Percentiles rank a stretch among this genome's conserved stretches.
Conservation (phyloP, 2,888 invertebrate genomes). For the Pterobdella sp. region DNA sequence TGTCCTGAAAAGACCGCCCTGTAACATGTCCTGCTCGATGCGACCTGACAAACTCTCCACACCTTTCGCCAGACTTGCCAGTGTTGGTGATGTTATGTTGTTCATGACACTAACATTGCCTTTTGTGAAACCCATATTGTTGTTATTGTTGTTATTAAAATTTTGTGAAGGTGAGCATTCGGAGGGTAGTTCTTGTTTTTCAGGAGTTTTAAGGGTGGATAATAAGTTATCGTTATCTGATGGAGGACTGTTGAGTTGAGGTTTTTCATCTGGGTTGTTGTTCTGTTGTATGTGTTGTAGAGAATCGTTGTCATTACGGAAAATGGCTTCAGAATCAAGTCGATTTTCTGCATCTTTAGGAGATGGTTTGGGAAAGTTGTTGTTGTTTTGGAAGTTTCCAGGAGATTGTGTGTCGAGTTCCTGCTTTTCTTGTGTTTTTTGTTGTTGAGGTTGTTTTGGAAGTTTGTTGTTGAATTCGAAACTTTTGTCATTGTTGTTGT, state of each 20-base stretch:
- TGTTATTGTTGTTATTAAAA: conserved; percentile 12
- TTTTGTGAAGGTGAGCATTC: conserved; percentile 2
- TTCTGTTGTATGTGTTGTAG: neutral
- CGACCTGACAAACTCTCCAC: conserved; percentile 50
- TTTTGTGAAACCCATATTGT: neutral
- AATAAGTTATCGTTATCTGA: neutral
- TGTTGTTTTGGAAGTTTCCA: conserved; percentile 11
- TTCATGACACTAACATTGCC: conserved; percentile 40
- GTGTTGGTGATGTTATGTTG: conserved; percentile 49
- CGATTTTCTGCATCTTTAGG: neutral
- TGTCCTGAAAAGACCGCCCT: conserved; percentile 51
- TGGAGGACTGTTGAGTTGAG: neutral
- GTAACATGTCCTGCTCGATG: conserved; percentile 51
- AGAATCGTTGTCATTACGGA: neutral
- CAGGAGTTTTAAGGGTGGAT: neutral
- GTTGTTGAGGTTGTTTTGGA: neutral
- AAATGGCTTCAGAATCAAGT: neutral
- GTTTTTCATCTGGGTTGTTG: neutral
- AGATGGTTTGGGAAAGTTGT: neutral
- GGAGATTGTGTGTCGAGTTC: conserved; percentile 3
- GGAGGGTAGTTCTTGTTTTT: neutral
- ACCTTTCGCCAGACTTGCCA: conserved; percentile 50
- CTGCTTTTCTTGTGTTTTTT: conserved; percentile 3
- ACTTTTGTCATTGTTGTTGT: neutral
- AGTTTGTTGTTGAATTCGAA: neutral